Evolutionary conservation across 2,113 vertebrate genomes (phyloP).

Genomic region (Syrrhaptes paradoxus): DNA sequence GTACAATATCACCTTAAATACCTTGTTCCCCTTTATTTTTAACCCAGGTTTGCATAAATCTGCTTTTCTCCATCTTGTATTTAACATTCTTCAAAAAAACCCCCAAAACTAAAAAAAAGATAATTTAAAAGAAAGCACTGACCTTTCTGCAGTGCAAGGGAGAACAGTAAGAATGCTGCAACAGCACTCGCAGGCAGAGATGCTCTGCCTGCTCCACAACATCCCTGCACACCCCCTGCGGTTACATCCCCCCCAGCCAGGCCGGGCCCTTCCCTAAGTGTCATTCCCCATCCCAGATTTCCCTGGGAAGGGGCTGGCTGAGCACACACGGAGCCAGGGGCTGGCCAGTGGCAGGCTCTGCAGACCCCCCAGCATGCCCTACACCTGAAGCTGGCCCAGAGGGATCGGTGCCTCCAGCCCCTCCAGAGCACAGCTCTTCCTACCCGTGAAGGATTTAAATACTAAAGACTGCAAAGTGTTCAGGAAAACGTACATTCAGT

Average conservation of each 20-base stretch:
- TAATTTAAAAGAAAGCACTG: neutral
- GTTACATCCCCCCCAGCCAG: neutral
- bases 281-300: neutral
- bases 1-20: neutral
- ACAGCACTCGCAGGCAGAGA: neutral
- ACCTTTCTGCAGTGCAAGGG: neutral
- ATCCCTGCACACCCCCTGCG: accelerated
- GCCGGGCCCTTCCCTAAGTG: neutral
- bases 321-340: accelerated
- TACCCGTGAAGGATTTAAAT: neutral
- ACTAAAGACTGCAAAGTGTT: neutral
- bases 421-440: neutral
- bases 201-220: accelerated
- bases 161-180: neutral
- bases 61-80: neutral
- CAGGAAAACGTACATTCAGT: neutral
- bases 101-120: neutral
- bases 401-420: neutral
- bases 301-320: accelerated
- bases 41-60: neutral
- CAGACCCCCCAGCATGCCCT: neutral
- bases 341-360: accelerated
- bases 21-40: neutral
- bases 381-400: neutral
- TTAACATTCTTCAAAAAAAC: neutral